Conservation (phyloP, 2,113 vertebrate genomes). For the Rhabdomys dilectus region DNA sequence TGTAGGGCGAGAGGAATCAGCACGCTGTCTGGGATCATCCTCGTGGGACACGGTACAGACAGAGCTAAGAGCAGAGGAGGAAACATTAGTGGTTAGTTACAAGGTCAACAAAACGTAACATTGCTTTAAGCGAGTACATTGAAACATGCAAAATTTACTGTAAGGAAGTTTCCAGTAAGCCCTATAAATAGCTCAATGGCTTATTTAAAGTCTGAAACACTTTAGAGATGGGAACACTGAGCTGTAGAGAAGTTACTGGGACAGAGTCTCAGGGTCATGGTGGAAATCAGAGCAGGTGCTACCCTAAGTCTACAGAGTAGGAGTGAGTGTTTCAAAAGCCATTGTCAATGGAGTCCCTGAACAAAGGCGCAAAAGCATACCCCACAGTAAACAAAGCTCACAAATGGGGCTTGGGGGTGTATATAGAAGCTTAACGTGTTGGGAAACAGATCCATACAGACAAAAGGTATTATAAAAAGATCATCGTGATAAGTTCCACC, state of each 20-base stretch:
- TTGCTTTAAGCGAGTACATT: background rate
- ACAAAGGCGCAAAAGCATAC: background rate
- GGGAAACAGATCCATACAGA: background rate
- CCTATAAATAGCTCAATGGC: background rate
- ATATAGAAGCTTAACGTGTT: constrained; percentile 10
- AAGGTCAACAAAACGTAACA: background rate
- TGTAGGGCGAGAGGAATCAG: constrained; percentile 81
- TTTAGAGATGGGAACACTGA: constrained; percentile 27
- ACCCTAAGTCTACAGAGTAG: background rate
- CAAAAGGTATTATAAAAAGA: background rate
- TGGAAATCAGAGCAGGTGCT: background rate
- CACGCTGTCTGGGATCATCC: constrained; percentile 88
- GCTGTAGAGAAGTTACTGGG: background rate
- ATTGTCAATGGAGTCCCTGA: background rate
- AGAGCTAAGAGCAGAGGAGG: constrained; percentile 84
- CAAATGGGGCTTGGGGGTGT: background rate
- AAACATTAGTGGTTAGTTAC: background rate
- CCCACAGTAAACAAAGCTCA: background rate
- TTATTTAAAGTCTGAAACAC: background rate
- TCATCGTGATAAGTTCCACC: background rate
- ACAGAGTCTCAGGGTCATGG: background rate
- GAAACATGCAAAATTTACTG: background rate
- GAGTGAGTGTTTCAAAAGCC: background rate
- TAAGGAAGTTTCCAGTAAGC: background rate
- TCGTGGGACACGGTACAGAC: constrained; percentile 87